These are phyloP conservation scores for Asbolus verrucosus DNA, from an alignment of 1,140 invertebrate species.

Conservation along the genomic window DNA sequence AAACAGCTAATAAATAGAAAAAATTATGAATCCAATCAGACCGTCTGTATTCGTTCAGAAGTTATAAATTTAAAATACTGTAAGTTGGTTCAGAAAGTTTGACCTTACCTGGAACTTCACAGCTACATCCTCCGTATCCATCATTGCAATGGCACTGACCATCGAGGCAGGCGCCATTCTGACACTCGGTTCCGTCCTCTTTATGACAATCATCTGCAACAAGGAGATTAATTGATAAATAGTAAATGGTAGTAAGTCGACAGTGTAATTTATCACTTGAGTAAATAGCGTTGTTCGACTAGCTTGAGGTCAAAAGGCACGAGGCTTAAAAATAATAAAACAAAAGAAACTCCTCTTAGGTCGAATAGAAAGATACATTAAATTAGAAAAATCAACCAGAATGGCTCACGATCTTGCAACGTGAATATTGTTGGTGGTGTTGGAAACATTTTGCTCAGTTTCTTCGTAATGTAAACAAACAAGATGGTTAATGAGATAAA, in stretches of 20 bases:
- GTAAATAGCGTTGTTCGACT: not conserved
- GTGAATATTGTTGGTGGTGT: constrained; percentile 42
- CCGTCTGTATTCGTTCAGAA: too few relatives aligned
- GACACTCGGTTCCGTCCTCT: constrained; percentile 85
- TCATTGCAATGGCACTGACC: constrained; percentile 96
- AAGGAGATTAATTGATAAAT: constrained; percentile 50
- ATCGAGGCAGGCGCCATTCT: constrained; percentile 93
- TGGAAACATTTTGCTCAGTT: constrained; percentile 8
- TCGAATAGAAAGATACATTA: constrained; percentile 46
- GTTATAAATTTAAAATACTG: too few relatives aligned
- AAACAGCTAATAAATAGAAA: too few relatives aligned
- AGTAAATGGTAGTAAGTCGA: not conserved
- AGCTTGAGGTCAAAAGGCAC: constrained; percentile 4
- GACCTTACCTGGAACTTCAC: constrained; percentile 92
- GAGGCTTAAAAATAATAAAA: constrained; percentile 39
- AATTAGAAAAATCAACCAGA: constrained; percentile 38
- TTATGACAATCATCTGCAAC: constrained; percentile 90
- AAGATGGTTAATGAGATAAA: constrained; percentile 34
- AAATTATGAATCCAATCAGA: too few relatives aligned
- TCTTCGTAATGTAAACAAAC: constrained; percentile 27
- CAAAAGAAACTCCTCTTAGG: constrained; percentile 41
- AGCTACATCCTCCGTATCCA: constrained; percentile 93
- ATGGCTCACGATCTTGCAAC: constrained; percentile 41
- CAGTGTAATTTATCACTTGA: constrained; percentile 1
- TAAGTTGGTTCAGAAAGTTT: too few relatives aligned